phyloP scores from a whole-genome alignment of 1,140 invertebrate genomes.

The Rhopalosiphum padi region DNA sequence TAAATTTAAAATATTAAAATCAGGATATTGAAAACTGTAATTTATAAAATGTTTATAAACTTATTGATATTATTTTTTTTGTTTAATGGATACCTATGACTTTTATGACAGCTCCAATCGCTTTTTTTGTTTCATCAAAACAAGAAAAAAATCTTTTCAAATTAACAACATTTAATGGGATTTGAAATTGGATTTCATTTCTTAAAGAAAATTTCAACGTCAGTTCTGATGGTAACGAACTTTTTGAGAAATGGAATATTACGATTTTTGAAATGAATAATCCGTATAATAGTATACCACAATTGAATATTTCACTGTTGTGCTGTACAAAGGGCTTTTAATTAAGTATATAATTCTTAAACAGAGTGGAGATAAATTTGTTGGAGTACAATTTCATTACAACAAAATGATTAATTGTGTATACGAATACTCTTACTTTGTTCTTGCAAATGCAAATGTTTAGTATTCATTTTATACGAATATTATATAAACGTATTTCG shows the following conservation, averaged over 20 bases:
- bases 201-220: background rate
- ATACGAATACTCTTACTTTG: conserved; percentile 1
- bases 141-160: background rate
- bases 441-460: background rate
- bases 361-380: background rate
- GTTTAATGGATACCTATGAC: background rate
- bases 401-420: conserved; percentile 12
- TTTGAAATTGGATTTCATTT: background rate
- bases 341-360: conserved; percentile 1
- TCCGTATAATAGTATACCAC: background rate
- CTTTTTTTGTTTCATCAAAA: background rate
- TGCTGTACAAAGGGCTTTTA: background rate
- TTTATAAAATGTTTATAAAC: background rate
- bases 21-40: background rate
- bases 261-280: conserved; percentile 11
- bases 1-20: background rate
- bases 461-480: background rate
- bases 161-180: background rate
- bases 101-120: background rate
- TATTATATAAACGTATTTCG: background rate
- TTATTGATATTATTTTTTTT: background rate
- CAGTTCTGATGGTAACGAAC: background rate
- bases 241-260: background rate
- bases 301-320: conserved; percentile 9
- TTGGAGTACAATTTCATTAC: background rate